These are phyloP conservation scores for Helicoverpa zea DNA, from an alignment of 1,140 invertebrate species.

Conservation along the genomic window DNA sequence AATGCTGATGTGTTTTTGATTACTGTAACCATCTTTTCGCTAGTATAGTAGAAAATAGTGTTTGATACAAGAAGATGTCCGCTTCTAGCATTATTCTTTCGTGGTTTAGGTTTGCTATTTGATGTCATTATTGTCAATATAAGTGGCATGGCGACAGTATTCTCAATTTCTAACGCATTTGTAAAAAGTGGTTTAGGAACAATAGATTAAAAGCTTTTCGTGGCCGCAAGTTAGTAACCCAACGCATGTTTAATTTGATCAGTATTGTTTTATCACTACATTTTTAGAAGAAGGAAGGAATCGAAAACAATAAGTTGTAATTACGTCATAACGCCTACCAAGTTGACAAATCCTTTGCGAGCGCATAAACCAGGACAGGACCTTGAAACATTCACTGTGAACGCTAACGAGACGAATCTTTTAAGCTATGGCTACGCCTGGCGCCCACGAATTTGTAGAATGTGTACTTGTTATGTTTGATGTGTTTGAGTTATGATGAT, in stretches of 20 bases:
- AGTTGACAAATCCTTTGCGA: constrained; percentile 84
- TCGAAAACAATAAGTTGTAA: constrained; percentile 49
- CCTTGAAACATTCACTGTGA: constrained; percentile 85
- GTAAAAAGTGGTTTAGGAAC: too few species aligned
- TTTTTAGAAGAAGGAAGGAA: constrained; percentile 29
- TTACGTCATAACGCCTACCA: constrained; percentile 76
- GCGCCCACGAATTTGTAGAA: constrained; percentile 72
- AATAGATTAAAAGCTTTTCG: too few species aligned
- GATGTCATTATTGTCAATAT: too few species aligned
- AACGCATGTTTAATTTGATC: too few species aligned
- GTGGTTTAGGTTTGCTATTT: too few species aligned
- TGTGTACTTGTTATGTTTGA: constrained; percentile 41
- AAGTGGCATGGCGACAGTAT: too few species aligned
- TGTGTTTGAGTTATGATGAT: background rate
- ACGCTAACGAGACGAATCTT: constrained; percentile 84
- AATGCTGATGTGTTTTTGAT: constrained; percentile 23
- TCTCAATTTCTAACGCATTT: too few species aligned
- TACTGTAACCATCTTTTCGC: constrained; percentile 11
- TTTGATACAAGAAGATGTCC: background rate
- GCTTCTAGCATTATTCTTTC: too few species aligned
- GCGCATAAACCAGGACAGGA: constrained; percentile 80
- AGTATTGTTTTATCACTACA: background rate
- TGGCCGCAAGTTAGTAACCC: too few species aligned
- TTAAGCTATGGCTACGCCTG: constrained; percentile 67
- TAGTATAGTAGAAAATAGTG: background rate